Evolutionary conservation across 2,888 invertebrate genomes (phyloP).

Genomic region (Drosophila yooni): DNA sequence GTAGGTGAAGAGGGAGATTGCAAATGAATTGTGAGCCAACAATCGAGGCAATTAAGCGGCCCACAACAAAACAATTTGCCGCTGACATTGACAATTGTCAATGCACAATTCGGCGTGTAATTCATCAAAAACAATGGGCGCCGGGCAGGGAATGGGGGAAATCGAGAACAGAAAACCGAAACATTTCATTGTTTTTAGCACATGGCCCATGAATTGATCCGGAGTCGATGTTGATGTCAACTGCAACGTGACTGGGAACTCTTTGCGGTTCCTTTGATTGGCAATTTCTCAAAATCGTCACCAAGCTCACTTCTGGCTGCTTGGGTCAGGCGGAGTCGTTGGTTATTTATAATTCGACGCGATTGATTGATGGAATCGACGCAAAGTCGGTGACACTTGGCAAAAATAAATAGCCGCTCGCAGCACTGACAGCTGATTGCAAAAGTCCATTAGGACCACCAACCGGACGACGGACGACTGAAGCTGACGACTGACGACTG

Average conservation of each 20-base stretch:
- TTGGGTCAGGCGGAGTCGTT: constrained; percentile 45
- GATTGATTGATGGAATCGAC: constrained; percentile 78
- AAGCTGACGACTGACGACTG: constrained; percentile 2
- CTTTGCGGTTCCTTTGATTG: constrained; percentile 78
- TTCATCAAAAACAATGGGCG: constrained; percentile 63
- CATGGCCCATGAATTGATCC: constrained; percentile 42
- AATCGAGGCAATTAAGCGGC: constrained; percentile 53
- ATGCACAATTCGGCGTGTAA: constrained; percentile 61
- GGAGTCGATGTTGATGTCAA: constrained; percentile 59
- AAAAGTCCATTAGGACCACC: constrained; percentile 74
- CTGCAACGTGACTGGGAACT: constrained; percentile 72
- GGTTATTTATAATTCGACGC: constrained; percentile 78
- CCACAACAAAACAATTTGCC: constrained; percentile 66
- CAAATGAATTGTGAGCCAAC: constrained; percentile 46
- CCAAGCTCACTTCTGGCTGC: constrained; percentile 16
- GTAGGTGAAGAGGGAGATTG: background rate
- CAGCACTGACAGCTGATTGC: constrained; percentile 79
- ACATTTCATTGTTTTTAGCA: constrained; percentile 68
- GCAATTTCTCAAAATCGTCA: constrained; percentile 80
- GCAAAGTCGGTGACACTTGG: constrained; percentile 79
- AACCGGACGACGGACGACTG: background rate
- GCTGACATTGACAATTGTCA: constrained; percentile 64
- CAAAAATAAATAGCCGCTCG: constrained; percentile 77
- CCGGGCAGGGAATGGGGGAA: background rate
- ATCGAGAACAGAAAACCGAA: constrained; percentile 17